Evolutionary conservation across 2,797 vertebrate genomes (phyloP).

Genomic region (Melanotaenia nigrans): DNA sequence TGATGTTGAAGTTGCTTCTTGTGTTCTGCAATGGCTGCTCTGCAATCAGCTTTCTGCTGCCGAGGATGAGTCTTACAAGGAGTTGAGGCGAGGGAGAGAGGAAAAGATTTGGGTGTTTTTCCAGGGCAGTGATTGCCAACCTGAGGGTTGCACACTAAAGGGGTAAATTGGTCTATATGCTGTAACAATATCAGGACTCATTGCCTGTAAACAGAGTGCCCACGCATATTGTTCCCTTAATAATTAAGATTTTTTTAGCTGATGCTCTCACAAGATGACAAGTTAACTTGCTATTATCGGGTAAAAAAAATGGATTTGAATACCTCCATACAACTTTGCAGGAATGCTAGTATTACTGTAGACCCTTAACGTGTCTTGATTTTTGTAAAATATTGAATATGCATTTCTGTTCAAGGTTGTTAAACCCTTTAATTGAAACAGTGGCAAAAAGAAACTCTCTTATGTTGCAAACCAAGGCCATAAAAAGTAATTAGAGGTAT

Average conservation of each 20-base stretch:
- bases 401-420: not conserved
- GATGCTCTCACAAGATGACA: not conserved
- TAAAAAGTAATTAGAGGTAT: not conserved
- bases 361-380: not conserved
- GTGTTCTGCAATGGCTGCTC: conserved; percentile 72
- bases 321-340: not conserved
- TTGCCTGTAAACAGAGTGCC: not conserved
- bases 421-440: not conserved
- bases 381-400: not conserved
- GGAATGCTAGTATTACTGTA: not conserved
- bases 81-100: conserved; percentile 23
- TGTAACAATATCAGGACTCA: not conserved
- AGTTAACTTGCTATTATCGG: not conserved
- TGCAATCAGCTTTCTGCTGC: conserved; percentile 75
- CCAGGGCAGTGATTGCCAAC: conserved; percentile 22
- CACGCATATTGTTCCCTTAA: not conserved
- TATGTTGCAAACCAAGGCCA: not conserved
- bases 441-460: not conserved
- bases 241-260: not conserved
- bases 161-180: not conserved
- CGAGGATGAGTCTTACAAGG: conserved; percentile 25
- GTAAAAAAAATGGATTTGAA: not conserved
- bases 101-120: conserved; percentile 11
- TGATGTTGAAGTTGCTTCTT: conserved; percentile 82
- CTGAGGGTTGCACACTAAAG: not conserved